Evolutionary conservation across 2,797 vertebrate species (phyloP).

Genomic region (Falco rusticolus): DNA sequence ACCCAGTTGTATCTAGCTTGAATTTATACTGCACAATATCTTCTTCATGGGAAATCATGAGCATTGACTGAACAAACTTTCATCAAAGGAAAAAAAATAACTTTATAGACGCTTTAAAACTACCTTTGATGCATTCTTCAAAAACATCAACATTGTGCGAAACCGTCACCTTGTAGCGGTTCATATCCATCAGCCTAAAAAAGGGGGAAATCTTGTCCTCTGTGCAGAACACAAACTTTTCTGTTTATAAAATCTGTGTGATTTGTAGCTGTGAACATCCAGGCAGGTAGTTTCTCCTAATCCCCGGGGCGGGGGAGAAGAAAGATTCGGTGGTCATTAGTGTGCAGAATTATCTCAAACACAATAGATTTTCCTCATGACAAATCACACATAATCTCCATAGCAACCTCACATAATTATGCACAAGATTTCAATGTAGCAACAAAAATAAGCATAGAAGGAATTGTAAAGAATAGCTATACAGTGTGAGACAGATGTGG

Average conservation of each 20-base stretch:
- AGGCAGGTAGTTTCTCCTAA: slow-evolving; percentile 48
- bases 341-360: slow-evolving; percentile 70
- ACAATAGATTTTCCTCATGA: slow-evolving; percentile 76
- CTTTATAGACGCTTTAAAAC: neutral
- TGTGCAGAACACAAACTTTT: neutral
- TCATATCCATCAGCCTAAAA: neutral
- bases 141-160: neutral
- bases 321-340: slow-evolving; percentile 58
- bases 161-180: neutral
- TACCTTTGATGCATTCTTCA: neutral
- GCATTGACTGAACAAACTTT: neutral
- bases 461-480: slow-evolving; percentile 49
- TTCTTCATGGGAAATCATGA: neutral
- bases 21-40: neutral
- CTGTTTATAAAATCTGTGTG: slow-evolving; percentile 38
- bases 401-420: slow-evolving; percentile 76
- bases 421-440: slow-evolving; percentile 59
- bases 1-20: neutral
- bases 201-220: neutral
- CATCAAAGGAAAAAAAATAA: neutral
- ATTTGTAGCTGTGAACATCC: slow-evolving; percentile 11
- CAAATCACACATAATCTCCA: slow-evolving; percentile 76
- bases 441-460: slow-evolving; percentile 63
- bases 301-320: neutral
- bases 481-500: slow-evolving; percentile 70